Conservation (phyloP, 2,888 invertebrate genomes). For the Orthosia cruda region DNA sequence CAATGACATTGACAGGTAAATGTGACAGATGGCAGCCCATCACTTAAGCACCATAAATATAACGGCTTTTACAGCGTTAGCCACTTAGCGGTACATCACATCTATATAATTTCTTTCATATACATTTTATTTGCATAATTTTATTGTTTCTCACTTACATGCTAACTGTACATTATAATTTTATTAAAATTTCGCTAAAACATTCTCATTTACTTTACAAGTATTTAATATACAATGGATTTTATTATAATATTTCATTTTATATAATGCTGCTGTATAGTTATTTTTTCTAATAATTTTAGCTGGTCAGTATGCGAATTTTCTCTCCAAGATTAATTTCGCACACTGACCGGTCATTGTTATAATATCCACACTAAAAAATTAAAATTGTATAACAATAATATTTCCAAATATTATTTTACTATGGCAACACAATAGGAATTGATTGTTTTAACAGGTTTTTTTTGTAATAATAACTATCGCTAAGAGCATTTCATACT, state of each 20-base stretch:
- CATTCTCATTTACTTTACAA: constrained; percentile 52
- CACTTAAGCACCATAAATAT: constrained; percentile 53
- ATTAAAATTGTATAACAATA: constrained; percentile 61
- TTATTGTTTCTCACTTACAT: constrained; percentile 65
- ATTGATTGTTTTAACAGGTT: constrained; percentile 57
- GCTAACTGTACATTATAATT: constrained; percentile 62
- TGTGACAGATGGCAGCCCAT: constrained; percentile 23
- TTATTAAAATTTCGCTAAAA: constrained; percentile 55
- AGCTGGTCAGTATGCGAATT: constrained; percentile 25
- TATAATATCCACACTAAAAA: constrained; percentile 51
- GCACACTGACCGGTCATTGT: constrained; percentile 29
- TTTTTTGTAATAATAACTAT: constrained; percentile 41
- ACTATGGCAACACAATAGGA: constrained; percentile 68
- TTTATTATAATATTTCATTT: constrained; percentile 30
- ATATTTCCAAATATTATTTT: constrained; percentile 57
- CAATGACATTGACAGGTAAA: neutral
- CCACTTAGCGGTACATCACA: constrained; percentile 36
- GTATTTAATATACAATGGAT: constrained; percentile 38
- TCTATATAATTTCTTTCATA: constrained; percentile 34
- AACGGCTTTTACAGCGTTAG: constrained; percentile 21
- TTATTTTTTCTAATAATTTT: constrained; percentile 23
- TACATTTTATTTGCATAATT: constrained; percentile 38
- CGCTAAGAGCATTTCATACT: constrained; percentile 59
- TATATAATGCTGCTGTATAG: constrained; percentile 31
- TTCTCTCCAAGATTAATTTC: neutral